These are phyloP conservation scores for Drosophila funebris DNA, from an alignment of 1,140 invertebrate genomes.

Conservation along the genomic window DNA sequence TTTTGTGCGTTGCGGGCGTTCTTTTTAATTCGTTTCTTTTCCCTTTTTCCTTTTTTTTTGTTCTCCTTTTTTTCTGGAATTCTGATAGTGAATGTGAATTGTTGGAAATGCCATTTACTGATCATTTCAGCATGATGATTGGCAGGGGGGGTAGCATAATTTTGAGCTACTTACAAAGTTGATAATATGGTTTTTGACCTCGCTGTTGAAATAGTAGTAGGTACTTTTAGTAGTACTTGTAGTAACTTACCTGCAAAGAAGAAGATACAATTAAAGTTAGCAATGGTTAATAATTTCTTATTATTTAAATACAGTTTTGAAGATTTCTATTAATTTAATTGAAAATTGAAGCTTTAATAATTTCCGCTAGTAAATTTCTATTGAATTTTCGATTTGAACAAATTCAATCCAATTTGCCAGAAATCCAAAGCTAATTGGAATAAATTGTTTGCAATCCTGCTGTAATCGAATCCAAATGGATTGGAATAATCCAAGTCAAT, in stretches of 20 bases:
- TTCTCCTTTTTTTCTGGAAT: constrained; percentile 3
- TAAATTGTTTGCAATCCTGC: constrained; percentile 6
- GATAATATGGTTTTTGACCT: constrained; percentile 1
- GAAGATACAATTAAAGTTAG: constrained; percentile 16
- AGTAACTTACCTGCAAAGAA: constrained; percentile 60
- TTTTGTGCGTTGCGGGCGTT: constrained; percentile 47
- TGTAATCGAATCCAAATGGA: constrained; percentile 28
- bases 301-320: neutral
- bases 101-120: constrained; percentile 36
- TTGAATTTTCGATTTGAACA: neutral
- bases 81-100: constrained; percentile 46
- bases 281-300: neutral
- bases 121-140: constrained; percentile 12
- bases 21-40: constrained; percentile 38
- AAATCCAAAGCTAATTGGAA: constrained; percentile 11
- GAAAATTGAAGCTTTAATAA: too few relatives aligned
- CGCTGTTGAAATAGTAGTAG: neutral
- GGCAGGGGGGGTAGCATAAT: constrained; percentile 3
- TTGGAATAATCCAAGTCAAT: constrained; percentile 43
- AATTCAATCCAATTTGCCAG: neutral
- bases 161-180: constrained; percentile 57
- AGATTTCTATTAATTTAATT: too few relatives aligned
- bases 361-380: neutral
- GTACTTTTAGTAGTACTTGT: neutral
- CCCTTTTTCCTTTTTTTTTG: neutral